Evolutionary conservation across 2,797 vertebrate species (phyloP).

Genomic region (Bradypus variegatus): DNA sequence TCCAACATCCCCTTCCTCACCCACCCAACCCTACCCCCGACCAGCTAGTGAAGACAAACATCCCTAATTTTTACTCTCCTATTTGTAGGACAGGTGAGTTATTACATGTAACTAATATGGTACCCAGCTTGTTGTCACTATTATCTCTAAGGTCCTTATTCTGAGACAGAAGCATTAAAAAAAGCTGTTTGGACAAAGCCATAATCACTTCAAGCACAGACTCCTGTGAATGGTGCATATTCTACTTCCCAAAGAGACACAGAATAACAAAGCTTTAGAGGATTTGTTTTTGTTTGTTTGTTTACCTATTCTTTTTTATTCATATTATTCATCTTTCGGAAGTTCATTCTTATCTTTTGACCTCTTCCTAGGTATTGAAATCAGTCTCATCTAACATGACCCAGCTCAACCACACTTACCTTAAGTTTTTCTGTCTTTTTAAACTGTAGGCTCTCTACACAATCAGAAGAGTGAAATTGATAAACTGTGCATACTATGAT

Average conservation of each 20-base stretch:
- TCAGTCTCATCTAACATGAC: background rate
- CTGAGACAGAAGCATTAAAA: background rate
- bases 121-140: background rate
- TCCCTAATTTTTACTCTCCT: background rate
- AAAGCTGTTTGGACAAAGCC: background rate
- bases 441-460: background rate
- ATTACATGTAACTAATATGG: background rate
- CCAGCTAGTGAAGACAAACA: background rate
- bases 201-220: background rate
- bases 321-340: background rate
- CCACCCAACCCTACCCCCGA: background rate
- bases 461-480: background rate
- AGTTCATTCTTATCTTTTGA: background rate
- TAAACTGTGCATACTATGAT: background rate
- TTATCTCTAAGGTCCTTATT: background rate
- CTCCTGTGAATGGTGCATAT: background rate
- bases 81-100: background rate
- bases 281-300: background rate
- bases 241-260: background rate
- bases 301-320: background rate
- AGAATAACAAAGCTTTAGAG: background rate
- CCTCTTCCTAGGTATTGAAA: background rate
- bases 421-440: background rate
- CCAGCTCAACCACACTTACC: background rate
- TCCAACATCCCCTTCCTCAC: rapidly evolving